Percentiles rank a stretch among this genome's conserved stretches.
Conservation (phyloP, 2,113 vertebrate species). For the Aegotheles bennettii region DNA sequence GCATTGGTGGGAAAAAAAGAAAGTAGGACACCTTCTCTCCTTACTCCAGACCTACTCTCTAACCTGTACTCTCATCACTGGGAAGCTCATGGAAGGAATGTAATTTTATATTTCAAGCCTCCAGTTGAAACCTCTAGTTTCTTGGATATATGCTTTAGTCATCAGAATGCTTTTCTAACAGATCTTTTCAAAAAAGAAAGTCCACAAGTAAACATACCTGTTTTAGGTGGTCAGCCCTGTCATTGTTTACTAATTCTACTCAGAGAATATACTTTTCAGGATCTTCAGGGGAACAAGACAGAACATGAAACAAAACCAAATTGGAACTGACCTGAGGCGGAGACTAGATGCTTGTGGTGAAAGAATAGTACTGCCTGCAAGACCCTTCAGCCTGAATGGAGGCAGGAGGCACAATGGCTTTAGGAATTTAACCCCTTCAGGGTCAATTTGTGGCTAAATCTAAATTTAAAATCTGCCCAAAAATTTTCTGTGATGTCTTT, state of each 20-base stretch:
- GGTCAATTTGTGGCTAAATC: not conserved
- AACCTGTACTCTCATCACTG: not conserved
- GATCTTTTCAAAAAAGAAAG: not conserved
- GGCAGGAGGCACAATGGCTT: not conserved
- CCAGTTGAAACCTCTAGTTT: not conserved
- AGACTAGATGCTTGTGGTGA: not conserved
- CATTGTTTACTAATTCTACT: not conserved
- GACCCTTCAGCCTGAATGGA: not conserved
- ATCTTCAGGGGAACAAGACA: not conserved
- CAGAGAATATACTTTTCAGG: rapidly evolving
- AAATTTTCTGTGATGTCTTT: not conserved
- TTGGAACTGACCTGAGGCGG: not conserved
- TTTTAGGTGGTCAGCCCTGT: not conserved
- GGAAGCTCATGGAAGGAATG: not conserved
- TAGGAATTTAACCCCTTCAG: not conserved
- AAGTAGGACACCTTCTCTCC: not conserved
- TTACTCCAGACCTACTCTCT: not conserved
- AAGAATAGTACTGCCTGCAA: not conserved
- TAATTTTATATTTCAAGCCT: not conserved
- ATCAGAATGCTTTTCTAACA: not conserved
- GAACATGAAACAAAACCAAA: not conserved
- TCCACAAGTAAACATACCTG: rapidly evolving
- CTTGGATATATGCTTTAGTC: not conserved
- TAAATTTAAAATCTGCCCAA: not conserved
- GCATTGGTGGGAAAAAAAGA: not conserved